Evolutionary conservation across 2,797 vertebrate genomes (phyloP).

Genomic region (Eutrigla gurnardus): DNA sequence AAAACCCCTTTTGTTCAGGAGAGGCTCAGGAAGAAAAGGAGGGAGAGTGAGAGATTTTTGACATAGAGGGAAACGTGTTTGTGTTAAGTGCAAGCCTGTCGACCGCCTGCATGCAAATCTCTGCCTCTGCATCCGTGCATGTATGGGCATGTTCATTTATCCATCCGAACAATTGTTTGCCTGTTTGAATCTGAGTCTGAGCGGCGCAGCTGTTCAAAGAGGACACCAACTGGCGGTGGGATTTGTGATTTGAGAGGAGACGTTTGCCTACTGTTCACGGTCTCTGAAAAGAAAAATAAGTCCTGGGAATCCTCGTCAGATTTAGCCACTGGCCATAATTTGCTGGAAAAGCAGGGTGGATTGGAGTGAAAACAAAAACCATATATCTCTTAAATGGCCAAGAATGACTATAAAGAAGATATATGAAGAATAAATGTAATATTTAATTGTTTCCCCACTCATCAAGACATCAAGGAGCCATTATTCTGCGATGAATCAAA

Average conservation of each 20-base stretch:
- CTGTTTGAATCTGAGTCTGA: conserved; percentile 50
- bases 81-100: not conserved
- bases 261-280: conserved; percentile 28
- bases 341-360: not conserved
- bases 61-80: conserved; percentile 10
- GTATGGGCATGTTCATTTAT: conserved; percentile 50
- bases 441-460: not conserved
- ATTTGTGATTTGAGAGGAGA: conserved; percentile 55
- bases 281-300: conserved; percentile 27
- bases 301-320: conserved; percentile 29
- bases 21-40: conserved; percentile 20
- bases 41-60: conserved; percentile 8
- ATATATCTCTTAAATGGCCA: not conserved
- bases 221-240: conserved; percentile 63
- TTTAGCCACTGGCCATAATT: not conserved
- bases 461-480: not conserved
- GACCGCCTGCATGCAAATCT: conserved; percentile 31
- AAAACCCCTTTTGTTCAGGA: conserved; percentile 59
- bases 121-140: conserved; percentile 44
- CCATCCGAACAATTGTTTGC: conserved; percentile 66
- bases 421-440: not conserved
- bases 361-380: not conserved
- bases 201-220: conserved; percentile 73
- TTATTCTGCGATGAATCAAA: not conserved
- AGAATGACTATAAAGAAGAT: not conserved